phyloP scores from a whole-genome alignment of 2,797 vertebrate genomes.

The Helicolenus hilgendorfi region DNA sequence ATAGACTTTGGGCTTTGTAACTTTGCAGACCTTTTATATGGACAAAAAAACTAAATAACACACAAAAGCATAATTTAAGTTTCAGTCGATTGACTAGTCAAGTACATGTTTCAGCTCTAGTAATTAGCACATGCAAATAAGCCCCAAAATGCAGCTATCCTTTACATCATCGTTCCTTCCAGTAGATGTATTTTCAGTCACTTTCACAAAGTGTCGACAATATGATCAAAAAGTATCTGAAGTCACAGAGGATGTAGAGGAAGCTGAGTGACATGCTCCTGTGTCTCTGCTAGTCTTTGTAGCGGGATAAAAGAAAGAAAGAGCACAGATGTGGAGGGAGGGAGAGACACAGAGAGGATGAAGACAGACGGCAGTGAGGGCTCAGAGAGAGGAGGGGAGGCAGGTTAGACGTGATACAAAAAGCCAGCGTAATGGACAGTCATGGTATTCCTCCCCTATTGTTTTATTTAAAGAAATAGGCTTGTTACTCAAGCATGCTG shows the following conservation, averaged over 20 bases:
- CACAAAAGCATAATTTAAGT: too few relatives aligned
- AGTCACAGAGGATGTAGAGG: not conserved
- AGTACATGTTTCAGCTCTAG: not conserved
- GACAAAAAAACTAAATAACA: too few relatives aligned
- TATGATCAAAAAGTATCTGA: conserved; percentile 7
- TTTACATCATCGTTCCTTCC: not conserved
- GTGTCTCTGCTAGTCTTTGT: conserved; percentile 1
- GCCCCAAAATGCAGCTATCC: not conserved
- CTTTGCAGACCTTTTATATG: too few relatives aligned
- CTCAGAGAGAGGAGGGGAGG: conserved; percentile 38
- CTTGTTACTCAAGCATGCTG: not conserved
- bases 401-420: conserved; percentile 33
- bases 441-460: not conserved
- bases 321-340: not conserved
- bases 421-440: conserved; percentile 23
- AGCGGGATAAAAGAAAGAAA: not conserved
- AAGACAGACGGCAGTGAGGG: conserved; percentile 1
- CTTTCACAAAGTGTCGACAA: not conserved
- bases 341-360: not conserved
- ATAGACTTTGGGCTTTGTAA: too few relatives aligned
- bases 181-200: not conserved
- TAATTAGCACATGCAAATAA: not conserved
- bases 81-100: not conserved
- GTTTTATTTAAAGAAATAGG: not conserved
- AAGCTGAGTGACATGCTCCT: conserved; percentile 11